phyloP scores from a whole-genome alignment of 2,113 vertebrate species.

The Eleginops maclovinus region DNA sequence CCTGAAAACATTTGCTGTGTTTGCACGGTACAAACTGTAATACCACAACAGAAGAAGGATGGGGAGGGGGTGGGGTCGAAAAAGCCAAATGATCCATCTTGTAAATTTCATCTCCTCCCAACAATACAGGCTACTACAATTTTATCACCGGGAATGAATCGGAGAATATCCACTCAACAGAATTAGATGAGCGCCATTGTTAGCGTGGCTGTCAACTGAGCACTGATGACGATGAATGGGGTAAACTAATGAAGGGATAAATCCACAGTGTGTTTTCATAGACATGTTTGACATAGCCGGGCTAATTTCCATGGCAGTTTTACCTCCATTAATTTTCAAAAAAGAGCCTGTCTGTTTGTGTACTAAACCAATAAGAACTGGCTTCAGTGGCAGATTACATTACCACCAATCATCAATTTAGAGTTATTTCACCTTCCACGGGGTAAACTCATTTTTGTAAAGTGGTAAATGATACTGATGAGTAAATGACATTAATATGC shows the following conservation, averaged over 20 bases:
- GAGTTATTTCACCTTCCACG: constrained; percentile 45
- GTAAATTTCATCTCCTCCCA: constrained; percentile 59
- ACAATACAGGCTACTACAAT: constrained; percentile 44
- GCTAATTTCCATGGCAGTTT: constrained; percentile 68
- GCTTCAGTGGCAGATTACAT: constrained; percentile 51
- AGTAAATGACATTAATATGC: constrained; percentile 22
- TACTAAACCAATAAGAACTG: constrained; percentile 65
- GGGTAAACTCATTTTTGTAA: constrained; percentile 41
- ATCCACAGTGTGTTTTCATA: constrained; percentile 70
- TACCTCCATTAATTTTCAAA: constrained; percentile 63
- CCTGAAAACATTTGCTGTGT: constrained; percentile 51
- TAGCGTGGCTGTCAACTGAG: constrained; percentile 48
- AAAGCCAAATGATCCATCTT: constrained; percentile 59
- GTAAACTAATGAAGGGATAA: constrained; percentile 67
- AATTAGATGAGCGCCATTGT: constrained; percentile 67
- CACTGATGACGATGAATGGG: constrained; percentile 63
- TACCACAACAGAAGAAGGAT: constrained; percentile 37
- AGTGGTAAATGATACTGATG: constrained; percentile 20
- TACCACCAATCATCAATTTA: constrained; percentile 63
- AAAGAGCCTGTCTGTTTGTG: constrained; percentile 52
- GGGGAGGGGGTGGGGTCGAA: background rate
- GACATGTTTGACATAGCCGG: constrained; percentile 71
- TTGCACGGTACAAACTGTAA: constrained; percentile 53
- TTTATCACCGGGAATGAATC: constrained; percentile 64
- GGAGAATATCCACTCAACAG: constrained; percentile 60